These are phyloP conservation scores for Speoplatyrhinus poulsoni DNA, from an alignment of 2,113 vertebrate genomes.

Conservation along the genomic window DNA sequence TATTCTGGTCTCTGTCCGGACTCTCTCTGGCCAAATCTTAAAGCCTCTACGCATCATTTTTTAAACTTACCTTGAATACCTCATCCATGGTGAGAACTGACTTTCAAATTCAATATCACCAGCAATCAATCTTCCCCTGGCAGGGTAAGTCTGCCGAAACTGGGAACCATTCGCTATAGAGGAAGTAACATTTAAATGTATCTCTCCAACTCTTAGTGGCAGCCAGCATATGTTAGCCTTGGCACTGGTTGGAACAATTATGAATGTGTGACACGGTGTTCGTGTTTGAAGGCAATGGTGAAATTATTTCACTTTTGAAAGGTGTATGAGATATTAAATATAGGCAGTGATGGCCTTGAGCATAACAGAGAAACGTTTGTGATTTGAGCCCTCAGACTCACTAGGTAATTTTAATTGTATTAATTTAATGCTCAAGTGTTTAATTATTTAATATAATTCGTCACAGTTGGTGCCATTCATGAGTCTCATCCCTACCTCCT, in stretches of 20 bases:
- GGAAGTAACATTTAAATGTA: conserved; percentile 69
- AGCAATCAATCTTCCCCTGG: conserved; percentile 70
- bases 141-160: conserved; percentile 55
- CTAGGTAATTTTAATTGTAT: too few species aligned
- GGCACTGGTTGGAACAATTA: conserved; percentile 50
- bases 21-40: conserved; percentile 58
- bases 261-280: conserved; percentile 37
- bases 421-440: too few species aligned
- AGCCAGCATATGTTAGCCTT: conserved; percentile 57
- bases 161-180: conserved; percentile 46
- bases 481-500: too few species aligned
- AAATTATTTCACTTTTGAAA: conserved; percentile 39
- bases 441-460: too few species aligned
- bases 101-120: conserved; percentile 66
- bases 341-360: conserved; percentile 8
- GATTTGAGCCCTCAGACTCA: not conserved
- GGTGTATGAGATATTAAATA: conserved; percentile 23
- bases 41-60: conserved; percentile 66
- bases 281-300: conserved; percentile 31
- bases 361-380: conserved; percentile 13
- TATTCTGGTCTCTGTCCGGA: conserved; percentile 48
- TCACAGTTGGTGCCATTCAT: too few species aligned
- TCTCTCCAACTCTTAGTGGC: conserved; percentile 61
- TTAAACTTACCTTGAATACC: conserved; percentile 65
- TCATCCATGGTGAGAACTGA: conserved; percentile 58